Base-by-base conservation (phyloP, 2,113 vertebrate genomes). In the Chrysochloris asiatica region DNA sequence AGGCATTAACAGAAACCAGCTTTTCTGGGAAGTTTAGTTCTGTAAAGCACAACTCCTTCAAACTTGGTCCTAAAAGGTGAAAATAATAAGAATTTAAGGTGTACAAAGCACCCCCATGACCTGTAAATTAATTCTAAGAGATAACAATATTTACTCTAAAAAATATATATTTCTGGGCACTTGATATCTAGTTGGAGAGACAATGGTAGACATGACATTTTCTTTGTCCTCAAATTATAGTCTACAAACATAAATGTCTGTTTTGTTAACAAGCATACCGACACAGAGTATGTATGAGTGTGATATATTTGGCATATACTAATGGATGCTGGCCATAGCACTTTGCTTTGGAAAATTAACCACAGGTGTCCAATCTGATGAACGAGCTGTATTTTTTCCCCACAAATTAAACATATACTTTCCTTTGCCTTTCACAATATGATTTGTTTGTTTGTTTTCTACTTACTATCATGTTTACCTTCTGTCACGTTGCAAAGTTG, bases 331-430 rank as follows among this genome's bases (percentile, higher is more conserved):
- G 17, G 54, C 48, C 7, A 67, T 21, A 41, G 14, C 8, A 47
- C 26, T 71, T 61, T 76, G 52, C 28, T 90, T 93, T 75, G 28
- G 56, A 56, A 92, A 86, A 79, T 3, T 47, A 88, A 45, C 16
- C 45, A 73, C 24, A 33, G 28, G 19, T 82, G 81, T 65, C 17
- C 13, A 52, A 36, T 50, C 38, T 79, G 19, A 19, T 14, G 13
- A 30, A 36, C 21, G 45, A 50, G 30, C 63, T 48, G 41, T 41
- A 38, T 41, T 21, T 36, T 28, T 19, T 36, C 26, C 19, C 54
- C 22, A 41, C 8, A 59, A 8, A 54, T 78, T 72, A 75, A 92
- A 4, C 50, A 56, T 16, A 76, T 45, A 28, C 26, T 86, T 67
- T 83, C 67, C 12, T 67, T 56, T 67, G 72, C 67, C 9, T 38